phyloP scores from a whole-genome alignment of 2,113 vertebrate species.

The Theropithecus gelada region DNA sequence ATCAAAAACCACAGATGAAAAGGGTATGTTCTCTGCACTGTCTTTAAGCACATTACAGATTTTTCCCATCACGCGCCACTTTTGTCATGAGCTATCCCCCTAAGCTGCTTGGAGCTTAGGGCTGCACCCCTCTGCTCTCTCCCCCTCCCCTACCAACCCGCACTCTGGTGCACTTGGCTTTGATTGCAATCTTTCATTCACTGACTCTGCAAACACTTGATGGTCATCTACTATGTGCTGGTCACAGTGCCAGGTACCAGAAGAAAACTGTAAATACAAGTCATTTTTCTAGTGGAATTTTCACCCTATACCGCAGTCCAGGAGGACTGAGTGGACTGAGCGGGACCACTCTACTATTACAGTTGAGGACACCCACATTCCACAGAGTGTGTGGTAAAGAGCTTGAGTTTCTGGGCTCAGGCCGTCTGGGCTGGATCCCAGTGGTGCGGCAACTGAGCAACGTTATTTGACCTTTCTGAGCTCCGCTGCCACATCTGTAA shows the following conservation, averaged over 20 bases:
- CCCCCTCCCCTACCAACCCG: neutral
- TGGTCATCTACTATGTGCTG: neutral
- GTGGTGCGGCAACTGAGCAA: accelerated
- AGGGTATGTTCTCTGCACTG: accelerated
- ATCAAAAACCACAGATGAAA: neutral
- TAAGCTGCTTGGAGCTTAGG: neutral
- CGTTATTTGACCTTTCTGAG: neutral
- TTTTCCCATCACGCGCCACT: neutral
- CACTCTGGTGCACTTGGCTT: neutral
- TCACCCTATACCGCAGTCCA: neutral
- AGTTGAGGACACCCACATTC: too few relatives aligned
- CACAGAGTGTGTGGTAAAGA: accelerated
- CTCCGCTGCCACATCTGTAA: neutral
- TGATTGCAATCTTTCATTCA: neutral
- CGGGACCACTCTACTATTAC: accelerated
- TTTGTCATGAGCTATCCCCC: neutral
- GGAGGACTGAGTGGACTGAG: neutral
- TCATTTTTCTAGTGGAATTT: neutral
- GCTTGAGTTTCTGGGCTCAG: neutral
- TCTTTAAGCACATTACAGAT: neutral
- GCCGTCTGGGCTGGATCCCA: neutral
- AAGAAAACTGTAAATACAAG: neutral
- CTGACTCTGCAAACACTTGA: neutral
- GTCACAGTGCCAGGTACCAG: neutral
- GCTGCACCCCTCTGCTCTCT: neutral